Evolutionary conservation across 2,888 invertebrate species (phyloP).

Genomic region (Papilio demoleus): DNA sequence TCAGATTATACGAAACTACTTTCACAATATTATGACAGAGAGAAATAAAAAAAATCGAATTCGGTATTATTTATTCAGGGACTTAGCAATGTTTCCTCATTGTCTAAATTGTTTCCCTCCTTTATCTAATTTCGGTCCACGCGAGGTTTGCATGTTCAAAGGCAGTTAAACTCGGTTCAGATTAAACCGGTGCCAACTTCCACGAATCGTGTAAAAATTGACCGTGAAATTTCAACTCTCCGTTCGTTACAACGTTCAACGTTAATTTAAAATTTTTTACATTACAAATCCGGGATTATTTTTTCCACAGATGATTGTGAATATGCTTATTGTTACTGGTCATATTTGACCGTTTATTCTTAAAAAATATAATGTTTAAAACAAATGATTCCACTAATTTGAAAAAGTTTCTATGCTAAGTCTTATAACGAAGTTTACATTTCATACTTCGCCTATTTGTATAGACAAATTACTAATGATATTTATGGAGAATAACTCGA

Average conservation of each 20-base stretch:
- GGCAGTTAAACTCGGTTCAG: conserved; percentile 71
- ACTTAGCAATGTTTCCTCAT: conserved; percentile 55
- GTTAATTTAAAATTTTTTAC: conserved; percentile 57
- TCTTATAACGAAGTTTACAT: background rate
- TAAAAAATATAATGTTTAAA: background rate
- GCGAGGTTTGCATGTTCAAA: conserved; percentile 64
- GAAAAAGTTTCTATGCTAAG: too few species aligned
- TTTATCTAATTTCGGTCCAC: conserved; percentile 59
- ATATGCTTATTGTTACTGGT: conserved; percentile 13
- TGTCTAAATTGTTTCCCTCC: conserved; percentile 61
- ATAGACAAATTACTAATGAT: background rate
- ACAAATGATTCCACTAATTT: too few species aligned
- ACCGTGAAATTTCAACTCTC: conserved; percentile 79
- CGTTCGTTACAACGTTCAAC: conserved; percentile 62
- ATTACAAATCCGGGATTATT: conserved; percentile 42
- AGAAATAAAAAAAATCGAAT: conserved; percentile 17
- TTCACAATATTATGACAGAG: background rate
- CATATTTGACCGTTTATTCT: background rate
- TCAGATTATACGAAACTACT: too few species aligned
- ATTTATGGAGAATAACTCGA: background rate
- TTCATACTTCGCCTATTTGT: too few species aligned
- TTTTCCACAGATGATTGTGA: conserved; percentile 13
- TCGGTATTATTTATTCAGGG: conserved; percentile 47
- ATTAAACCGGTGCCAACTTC: conserved; percentile 79
- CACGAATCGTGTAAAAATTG: conserved; percentile 79